Evolutionary conservation across 2,888 invertebrate genomes (phyloP), one percentile per base, ranked within the genome.

Genomic region (Tuta absoluta): DNA sequence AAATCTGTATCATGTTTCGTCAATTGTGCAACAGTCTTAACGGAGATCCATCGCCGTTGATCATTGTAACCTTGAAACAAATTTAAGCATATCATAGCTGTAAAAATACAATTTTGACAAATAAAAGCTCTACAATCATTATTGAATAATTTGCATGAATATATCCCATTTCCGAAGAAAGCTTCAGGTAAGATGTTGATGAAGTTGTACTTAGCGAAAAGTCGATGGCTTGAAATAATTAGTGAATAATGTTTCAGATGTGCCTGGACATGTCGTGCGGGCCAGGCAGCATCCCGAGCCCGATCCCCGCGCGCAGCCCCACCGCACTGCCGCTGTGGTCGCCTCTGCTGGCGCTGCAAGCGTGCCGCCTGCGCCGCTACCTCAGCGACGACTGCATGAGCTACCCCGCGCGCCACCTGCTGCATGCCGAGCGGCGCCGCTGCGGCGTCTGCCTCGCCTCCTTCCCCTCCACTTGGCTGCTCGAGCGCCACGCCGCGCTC

Each of bases 71-170:
- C 85, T 94, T 92, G 93, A 93, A 93, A 94, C 94, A 93, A 94
- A 94, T 94, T 93, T 95, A 95, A 96, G 96, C 96, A 96, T 96
- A 96, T 96, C 96, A 96, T 96, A 96, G 96, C 95, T 96, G 95
- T 96, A 96, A 95, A 94, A 94, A 93, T 93, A 93, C 93, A 93
- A 94, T 95, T 94, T 94, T 95, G 95, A 94, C 94, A 95, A 95
- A 95, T 95, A 95, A 95, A 95, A 94, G 93, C 93, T 93, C 92
- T 91, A 93, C 93, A 93, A 89, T 89, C 90, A 91, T 89, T 90
- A 89, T 85, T 85, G n/a, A n/a, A 56, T 56, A 33, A 61, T 61
- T 48, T 61, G 28, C 61, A 48, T 61, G 45, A 24, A 61, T 23
- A 8, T 8, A 14, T 10, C 33, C 56, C 33, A 12, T 56, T 17